Base-by-base conservation (phyloP, 2,113 vertebrate genomes). In the Psephotus haematonotus region DNA sequence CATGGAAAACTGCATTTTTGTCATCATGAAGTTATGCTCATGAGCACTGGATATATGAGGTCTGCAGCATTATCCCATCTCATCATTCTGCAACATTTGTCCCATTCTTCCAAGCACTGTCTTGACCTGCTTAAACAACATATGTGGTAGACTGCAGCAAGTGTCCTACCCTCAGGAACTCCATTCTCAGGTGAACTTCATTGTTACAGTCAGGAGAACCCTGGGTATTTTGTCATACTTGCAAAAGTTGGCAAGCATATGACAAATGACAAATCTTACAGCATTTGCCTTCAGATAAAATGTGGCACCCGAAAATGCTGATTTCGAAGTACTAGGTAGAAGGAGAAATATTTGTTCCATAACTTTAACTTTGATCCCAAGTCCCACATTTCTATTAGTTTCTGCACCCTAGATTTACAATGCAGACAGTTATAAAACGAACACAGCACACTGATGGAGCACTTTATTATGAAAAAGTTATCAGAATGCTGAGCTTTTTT, bases 91-190 rank as follows among this genome's bases (percentile, higher is more conserved):
- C 15, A 37, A 37, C 31, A 53, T 19, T 12, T 83, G 24, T 31
- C 52, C 46, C 65, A 77, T 0, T 47, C 12, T 5, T 65, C 33
- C 62, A 85, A 80, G 62, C 37, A 35, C 1, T 3, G 35, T 72
- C 59, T 24, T 49, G 12, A 59, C 17, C 28, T 86, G 33, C n/a
- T 49, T 44, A n/a, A 71, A 83, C 29, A 69, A 39, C 0, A 1
- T 27, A 57, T 0, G 0, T 23, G n/a, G 17, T 15, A 59, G 28
- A 37, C 35, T 68, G 0, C 5, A 16, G 65, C 46, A 68, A 6
- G 5, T 37, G 10, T 19, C 22, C 24, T 13, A 9, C n/a, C 7
- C 63, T 69, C 70, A 57, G 55, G 20, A 70, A 25, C 16, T 77
- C 29, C 9, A 37, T 70, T 85, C 28, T 44, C 60, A 64, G 19